phyloP scores from a whole-genome alignment of 1,140 invertebrate genomes.

The Drosophila simulans region DNA sequence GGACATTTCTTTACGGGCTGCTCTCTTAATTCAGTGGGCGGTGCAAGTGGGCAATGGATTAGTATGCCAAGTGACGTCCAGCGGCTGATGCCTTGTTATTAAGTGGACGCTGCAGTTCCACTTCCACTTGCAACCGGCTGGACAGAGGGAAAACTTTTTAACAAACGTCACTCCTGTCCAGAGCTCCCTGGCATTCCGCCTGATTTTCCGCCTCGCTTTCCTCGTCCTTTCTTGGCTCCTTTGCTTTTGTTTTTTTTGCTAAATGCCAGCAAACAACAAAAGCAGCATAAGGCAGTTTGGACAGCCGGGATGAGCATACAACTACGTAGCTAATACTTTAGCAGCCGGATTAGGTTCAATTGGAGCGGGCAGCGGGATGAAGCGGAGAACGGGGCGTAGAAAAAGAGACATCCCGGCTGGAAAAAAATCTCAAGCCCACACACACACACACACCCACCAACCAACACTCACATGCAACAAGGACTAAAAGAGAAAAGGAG shows the following conservation, averaged over 20 bases:
- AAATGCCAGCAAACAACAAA: constrained; percentile 81
- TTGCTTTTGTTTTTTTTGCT: constrained; percentile 60
- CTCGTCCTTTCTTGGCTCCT: constrained; percentile 6
- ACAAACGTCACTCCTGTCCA: constrained; percentile 54
- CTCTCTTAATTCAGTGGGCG: constrained; percentile 49
- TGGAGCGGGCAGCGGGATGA: constrained; percentile 50
- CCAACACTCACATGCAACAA: constrained; percentile 2
- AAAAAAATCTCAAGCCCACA: constrained; percentile 59
- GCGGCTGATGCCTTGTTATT: constrained; percentile 69
- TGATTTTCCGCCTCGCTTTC: constrained; percentile 19
- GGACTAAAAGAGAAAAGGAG: constrained; percentile 27
- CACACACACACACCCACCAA: constrained; percentile 4
- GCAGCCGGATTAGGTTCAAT: constrained; percentile 82
- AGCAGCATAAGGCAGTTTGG: constrained; percentile 81
- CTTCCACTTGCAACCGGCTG: constrained; percentile 16
- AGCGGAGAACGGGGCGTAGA: constrained; percentile 24
- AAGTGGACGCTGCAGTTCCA: constrained; percentile 56
- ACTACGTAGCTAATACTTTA: constrained; percentile 82
- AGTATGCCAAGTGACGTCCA: constrained; percentile 71
- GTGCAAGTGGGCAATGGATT: constrained; percentile 55
- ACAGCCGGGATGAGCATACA: constrained; percentile 79
- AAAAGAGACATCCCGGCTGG: constrained; percentile 16
- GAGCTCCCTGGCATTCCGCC: constrained; percentile 17
- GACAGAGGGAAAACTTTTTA: constrained; percentile 72
- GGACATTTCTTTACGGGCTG: constrained; percentile 14